Conservation (phyloP, 2,113 vertebrate species). For the Dryoscopus gambensis region DNA sequence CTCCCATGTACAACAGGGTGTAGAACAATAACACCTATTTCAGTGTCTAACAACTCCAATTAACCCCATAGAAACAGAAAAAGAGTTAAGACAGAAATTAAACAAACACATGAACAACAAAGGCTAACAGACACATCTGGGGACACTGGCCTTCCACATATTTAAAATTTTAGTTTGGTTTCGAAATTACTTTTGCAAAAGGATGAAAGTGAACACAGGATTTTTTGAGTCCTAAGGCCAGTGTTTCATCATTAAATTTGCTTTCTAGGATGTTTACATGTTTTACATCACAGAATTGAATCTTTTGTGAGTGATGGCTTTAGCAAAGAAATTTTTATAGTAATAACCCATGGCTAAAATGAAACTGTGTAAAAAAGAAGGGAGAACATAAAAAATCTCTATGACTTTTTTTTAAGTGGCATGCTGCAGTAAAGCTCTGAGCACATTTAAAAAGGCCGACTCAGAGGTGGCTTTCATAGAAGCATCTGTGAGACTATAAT, state of each 20-base stretch:
- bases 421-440: background rate
- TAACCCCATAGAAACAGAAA: background rate
- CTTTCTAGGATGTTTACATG: background rate
- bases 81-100: background rate
- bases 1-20: rapidly evolving
- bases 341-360: background rate
- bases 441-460: background rate
- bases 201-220: background rate
- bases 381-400: background rate
- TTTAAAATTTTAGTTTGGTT: background rate
- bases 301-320: background rate
- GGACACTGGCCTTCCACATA: background rate
- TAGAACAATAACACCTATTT: background rate
- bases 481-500: background rate
- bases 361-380: background rate
- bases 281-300: background rate
- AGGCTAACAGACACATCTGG: background rate
- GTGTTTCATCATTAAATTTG: background rate
- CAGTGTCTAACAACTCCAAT: background rate
- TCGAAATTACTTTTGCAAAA: background rate
- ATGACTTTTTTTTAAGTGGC: background rate
- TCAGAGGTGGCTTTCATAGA: background rate
- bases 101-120: background rate
- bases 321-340: background rate
- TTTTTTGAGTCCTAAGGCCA: background rate